Evolutionary conservation across 2,113 vertebrate species (phyloP).

Genomic region (Paralichthys olivaceus): DNA sequence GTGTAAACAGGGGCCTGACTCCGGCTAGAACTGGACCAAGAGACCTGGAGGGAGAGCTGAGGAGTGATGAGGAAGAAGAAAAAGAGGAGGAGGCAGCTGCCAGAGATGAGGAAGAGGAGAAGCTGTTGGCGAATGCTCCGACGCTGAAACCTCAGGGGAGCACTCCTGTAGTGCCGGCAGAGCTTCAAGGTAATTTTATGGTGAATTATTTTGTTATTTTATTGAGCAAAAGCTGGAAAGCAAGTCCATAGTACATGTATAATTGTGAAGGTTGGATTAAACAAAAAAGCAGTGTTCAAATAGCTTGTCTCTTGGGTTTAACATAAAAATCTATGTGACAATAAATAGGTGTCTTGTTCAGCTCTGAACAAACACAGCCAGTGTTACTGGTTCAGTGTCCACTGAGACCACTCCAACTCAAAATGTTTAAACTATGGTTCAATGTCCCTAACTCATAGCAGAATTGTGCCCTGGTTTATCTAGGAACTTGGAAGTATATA

Average conservation of each 20-base stretch:
- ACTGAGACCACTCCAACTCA: conserved; percentile 10
- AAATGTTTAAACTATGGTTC: neutral
- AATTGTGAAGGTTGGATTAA: neutral
- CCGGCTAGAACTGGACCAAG: conserved; percentile 45
- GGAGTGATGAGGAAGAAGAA: conserved; percentile 8
- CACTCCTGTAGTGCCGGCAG: neutral
- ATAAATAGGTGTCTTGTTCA: conserved; percentile 21
- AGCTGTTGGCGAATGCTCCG: conserved; percentile 9
- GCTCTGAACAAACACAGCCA: conserved; percentile 14
- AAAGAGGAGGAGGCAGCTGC: conserved; percentile 1
- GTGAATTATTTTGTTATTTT: conserved; percentile 30
- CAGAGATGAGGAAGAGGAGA: conserved; percentile 31
- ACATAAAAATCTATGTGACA: conserved; percentile 37
- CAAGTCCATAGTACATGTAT: neutral
- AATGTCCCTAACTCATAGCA: neutral
- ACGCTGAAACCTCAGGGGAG: conserved; percentile 52
- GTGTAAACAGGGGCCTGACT: neutral
- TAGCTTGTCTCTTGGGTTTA: no score
- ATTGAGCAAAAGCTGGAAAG: conserved; percentile 13
- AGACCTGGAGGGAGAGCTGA: conserved; percentile 57
- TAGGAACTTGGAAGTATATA: neutral
- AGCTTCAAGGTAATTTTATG: conserved; percentile 59
- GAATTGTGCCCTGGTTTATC: neutral
- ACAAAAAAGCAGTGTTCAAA: neutral
- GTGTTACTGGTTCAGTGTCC: conserved; percentile 17